These are phyloP conservation scores for Dastarcus helophoroides DNA, from an alignment of 2,888 invertebrate genomes.

Conservation along the genomic window DNA sequence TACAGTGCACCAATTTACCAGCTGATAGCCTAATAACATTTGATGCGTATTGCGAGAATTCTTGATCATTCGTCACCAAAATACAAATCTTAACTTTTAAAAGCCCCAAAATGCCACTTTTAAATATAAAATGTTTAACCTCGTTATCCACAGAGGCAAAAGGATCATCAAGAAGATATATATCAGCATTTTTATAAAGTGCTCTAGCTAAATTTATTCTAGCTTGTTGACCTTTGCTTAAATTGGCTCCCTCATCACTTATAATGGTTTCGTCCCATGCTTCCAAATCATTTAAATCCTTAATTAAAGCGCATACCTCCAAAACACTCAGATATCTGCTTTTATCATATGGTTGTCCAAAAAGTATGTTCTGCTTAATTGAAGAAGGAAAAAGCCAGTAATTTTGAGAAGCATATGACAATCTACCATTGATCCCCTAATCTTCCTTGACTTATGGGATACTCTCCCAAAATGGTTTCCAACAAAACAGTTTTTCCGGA, in stretches of 20 bases:
- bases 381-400: constrained; percentile 13
- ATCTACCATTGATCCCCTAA: constrained; percentile 17
- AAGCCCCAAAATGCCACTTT: constrained; percentile 15
- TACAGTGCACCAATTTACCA: constrained; percentile 32
- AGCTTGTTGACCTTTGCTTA: constrained; percentile 13
- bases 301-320: constrained; percentile 48
- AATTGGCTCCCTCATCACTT: constrained; percentile 10
- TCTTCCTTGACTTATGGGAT: constrained; percentile 29
- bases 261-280: constrained; percentile 25
- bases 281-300: constrained; percentile 40
- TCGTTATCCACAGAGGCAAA: constrained; percentile 9
- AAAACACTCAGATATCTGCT: constrained; percentile 48
- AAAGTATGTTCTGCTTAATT: constrained; percentile 13
- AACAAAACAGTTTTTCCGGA: constrained; percentile 47
- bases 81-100: constrained; percentile 20
- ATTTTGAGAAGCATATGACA: constrained; percentile 11
- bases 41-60: constrained; percentile 14
- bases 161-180: constrained; percentile 12
- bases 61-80: constrained; percentile 18
- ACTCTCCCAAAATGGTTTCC: constrained; percentile 34
- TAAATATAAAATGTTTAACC: constrained; percentile 9
- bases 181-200: constrained; percentile 11
- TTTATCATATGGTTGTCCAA: constrained; percentile 33
- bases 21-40: constrained; percentile 19
- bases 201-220: constrained; percentile 12